Percentiles rank a stretch among this genome's conserved stretches.
Conservation (phyloP, 1,140 invertebrate species). For the Euura lappo region DNA sequence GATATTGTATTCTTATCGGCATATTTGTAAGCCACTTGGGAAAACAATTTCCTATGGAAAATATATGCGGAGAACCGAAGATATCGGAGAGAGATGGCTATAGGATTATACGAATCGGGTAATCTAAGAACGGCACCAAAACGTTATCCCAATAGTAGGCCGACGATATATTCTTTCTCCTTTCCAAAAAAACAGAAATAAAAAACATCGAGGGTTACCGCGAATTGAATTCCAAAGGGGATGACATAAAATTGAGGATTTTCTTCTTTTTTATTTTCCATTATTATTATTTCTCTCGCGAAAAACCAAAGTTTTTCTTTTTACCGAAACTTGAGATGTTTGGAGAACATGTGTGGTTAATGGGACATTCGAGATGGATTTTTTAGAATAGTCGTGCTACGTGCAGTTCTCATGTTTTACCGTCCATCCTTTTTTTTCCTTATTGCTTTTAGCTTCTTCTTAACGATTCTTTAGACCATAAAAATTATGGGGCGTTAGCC, state of each 20-base stretch:
- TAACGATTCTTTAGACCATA: too few species aligned
- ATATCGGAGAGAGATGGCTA: neutral
- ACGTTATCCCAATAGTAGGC: neutral
- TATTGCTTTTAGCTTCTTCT: neutral
- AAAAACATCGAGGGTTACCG: conserved; percentile 27
- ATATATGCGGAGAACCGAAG: conserved; percentile 7
- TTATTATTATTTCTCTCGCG: conserved; percentile 24
- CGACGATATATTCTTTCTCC: neutral
- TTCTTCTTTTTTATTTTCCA: conserved; percentile 14
- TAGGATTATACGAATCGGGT: conserved; percentile 4
- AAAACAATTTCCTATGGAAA: conserved; percentile 34
- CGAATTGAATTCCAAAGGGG: conserved; percentile 25
- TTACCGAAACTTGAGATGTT: conserved; percentile 38
- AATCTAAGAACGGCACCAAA: neutral
- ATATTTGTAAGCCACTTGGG: conserved; percentile 44
- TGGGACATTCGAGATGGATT: conserved; percentile 48
- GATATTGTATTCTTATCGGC: conserved; percentile 17
- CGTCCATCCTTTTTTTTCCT: neutral
- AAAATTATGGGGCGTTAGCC: too few species aligned
- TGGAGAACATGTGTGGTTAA: conserved; percentile 48
- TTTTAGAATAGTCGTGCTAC: conserved; percentile 27
- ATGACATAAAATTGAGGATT: neutral
- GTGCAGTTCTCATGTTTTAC: neutral
- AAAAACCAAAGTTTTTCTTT: conserved; percentile 37
- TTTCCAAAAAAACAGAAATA: neutral